Percentiles rank a stretch among this genome's conserved stretches.
phyloP scores from a whole-genome alignment of 2,888 invertebrate species.

The Octodonta nipae region DNA sequence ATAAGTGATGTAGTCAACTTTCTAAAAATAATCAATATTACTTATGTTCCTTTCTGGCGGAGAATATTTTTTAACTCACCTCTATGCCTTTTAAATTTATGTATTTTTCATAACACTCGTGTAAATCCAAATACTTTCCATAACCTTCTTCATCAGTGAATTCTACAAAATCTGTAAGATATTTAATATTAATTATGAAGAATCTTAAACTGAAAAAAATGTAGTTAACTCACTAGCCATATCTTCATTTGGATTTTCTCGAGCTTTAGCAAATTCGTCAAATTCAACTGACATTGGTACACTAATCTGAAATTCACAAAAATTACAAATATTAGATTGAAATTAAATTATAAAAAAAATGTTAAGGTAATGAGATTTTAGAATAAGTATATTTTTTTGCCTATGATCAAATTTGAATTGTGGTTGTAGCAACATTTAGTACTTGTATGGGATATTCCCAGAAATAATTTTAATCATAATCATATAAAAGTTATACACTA shows the following conservation, averaged over 20 bases:
- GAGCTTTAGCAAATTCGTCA: constrained; percentile 78
- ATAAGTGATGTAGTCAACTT: constrained; percentile 93
- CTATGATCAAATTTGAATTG: too few relatives aligned
- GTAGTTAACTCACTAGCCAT: constrained; percentile 47
- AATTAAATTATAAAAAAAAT: too few relatives aligned
- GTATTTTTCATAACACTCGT: constrained; percentile 90
- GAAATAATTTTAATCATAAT: too few relatives aligned
- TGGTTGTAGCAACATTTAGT: too few relatives aligned
- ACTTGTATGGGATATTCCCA: too few relatives aligned
- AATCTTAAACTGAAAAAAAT: constrained; percentile 3
- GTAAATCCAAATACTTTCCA: constrained; percentile 93
- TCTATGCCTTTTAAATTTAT: constrained; percentile 94
- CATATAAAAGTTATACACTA: too few relatives aligned
- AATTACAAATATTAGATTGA: too few relatives aligned
- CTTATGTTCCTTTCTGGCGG: constrained; percentile 1
- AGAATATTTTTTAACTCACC: constrained; percentile 34
- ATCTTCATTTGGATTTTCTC: constrained; percentile 83
- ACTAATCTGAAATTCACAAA: constrained; percentile 50
- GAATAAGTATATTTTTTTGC: too few relatives aligned
- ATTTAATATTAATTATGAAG: constrained; percentile 1
- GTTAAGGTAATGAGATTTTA: too few relatives aligned
- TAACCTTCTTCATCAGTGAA: constrained; percentile 99
- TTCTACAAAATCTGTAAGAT: constrained; percentile 62
- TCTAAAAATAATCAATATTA: constrained; percentile 39
- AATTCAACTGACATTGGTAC: constrained; percentile 97